These are phyloP conservation scores for Cossypha caffra DNA, from an alignment of 2,797 vertebrate genomes.

Conservation along the genomic window DNA sequence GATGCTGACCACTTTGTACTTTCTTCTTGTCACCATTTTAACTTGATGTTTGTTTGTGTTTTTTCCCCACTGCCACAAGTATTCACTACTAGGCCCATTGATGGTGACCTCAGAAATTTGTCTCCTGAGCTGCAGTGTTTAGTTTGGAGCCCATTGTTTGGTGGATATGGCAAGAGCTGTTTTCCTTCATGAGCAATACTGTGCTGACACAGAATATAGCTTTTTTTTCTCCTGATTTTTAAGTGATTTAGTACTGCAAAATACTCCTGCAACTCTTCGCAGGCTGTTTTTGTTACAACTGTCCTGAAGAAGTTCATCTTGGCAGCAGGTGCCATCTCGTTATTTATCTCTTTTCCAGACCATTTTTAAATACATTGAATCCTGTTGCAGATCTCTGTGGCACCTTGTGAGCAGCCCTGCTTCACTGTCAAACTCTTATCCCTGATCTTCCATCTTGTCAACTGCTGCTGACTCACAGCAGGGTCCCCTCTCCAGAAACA, in stretches of 20 bases:
- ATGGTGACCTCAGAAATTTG: background rate
- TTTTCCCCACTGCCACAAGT: background rate
- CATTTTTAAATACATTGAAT: background rate
- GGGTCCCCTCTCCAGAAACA: background rate
- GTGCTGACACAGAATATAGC: background rate
- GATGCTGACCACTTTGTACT: background rate
- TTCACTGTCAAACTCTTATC: background rate
- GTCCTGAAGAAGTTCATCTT: background rate
- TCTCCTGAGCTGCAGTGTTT: background rate
- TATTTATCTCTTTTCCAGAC: slow-evolving; percentile 16
- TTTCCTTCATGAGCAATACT: background rate
- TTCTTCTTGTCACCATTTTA: background rate
- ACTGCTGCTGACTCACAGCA: background rate
- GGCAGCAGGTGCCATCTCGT: slow-evolving; percentile 1
- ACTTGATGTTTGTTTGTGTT: background rate
- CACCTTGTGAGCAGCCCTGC: background rate
- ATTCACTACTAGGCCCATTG: background rate
- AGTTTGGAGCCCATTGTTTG: background rate
- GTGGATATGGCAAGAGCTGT: background rate
- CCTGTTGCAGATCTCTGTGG: background rate
- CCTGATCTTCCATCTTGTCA: background rate
- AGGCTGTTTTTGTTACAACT: background rate
- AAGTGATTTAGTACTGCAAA: background rate
- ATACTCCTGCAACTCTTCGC: background rate
- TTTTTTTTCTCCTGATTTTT: background rate